Evolutionary conservation across 2,888 invertebrate species (phyloP).

Genomic region (Paralinhomoeus sp.): DNA sequence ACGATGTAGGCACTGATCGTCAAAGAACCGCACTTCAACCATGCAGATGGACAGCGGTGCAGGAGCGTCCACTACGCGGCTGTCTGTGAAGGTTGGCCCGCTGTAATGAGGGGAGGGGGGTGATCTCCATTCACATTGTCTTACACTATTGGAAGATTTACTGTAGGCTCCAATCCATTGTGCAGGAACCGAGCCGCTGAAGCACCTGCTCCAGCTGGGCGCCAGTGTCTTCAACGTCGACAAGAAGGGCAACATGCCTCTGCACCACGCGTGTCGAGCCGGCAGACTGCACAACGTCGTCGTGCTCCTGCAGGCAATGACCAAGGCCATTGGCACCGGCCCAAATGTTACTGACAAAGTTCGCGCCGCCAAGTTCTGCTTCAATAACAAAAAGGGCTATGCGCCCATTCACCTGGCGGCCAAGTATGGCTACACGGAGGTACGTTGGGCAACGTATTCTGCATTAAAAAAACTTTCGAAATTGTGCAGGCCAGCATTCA

Average conservation of each 20-base stretch:
- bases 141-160: too few relatives aligned
- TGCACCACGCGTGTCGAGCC: constrained; percentile 28
- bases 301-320: constrained; percentile 15
- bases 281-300: constrained; percentile 29
- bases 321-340: constrained; percentile 24
- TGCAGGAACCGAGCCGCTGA: constrained; percentile 26
- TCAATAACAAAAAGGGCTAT: constrained; percentile 19
- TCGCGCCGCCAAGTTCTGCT: constrained; percentile 27
- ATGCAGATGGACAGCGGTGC: constrained; percentile 29
- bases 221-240: background rate
- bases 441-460: too few relatives aligned
- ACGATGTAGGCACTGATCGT: constrained; percentile 18
- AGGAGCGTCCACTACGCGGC: constrained; percentile 35
- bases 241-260: constrained; percentile 24
- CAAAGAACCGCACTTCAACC: constrained; percentile 29
- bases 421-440: constrained; percentile 25
- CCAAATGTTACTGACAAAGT: constrained; percentile 28
- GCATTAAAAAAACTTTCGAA: too few relatives aligned
- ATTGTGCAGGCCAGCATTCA: too few relatives aligned
- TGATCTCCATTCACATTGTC: too few relatives aligned
- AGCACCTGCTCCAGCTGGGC: constrained; percentile 25
- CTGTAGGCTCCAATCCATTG: too few relatives aligned
- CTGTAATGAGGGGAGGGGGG: too few relatives aligned
- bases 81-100: constrained; percentile 30
- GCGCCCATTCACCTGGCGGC: constrained; percentile 30